Evolutionary conservation across 2,888 invertebrate species (phyloP).

Genomic region (Leptinotarsa peninsularis): DNA sequence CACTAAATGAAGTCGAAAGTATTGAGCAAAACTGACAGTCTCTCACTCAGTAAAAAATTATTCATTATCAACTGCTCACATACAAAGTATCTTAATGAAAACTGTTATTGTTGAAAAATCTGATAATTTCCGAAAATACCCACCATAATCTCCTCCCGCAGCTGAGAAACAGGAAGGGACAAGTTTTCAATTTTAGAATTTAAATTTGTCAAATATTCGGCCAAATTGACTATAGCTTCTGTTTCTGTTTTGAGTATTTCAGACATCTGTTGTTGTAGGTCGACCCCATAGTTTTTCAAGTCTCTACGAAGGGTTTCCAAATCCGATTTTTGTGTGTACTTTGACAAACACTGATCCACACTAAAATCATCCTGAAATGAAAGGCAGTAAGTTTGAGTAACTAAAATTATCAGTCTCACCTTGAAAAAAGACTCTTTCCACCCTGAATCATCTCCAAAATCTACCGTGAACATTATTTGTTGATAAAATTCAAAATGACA

Average conservation of each 20-base stretch:
- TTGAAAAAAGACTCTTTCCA: constrained; percentile 30
- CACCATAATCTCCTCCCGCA: constrained; percentile 87
- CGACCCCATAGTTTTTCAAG: constrained; percentile 88
- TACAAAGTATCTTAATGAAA: background rate
- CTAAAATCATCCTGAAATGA: constrained; percentile 84
- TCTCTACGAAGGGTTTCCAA: constrained; percentile 91
- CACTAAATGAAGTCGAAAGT: no score
- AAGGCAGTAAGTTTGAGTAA: background rate
- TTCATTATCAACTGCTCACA: no score
- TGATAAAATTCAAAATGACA: constrained; percentile 10
- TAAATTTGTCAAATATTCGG: constrained; percentile 92
- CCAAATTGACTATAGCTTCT: constrained; percentile 96
- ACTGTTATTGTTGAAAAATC: background rate
- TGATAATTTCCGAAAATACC: constrained; percentile 37
- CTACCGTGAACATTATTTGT: constrained; percentile 16
- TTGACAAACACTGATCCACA: constrained; percentile 91
- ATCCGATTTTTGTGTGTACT: constrained; percentile 70
- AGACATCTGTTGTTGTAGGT: constrained; percentile 93
- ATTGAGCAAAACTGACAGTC: no score
- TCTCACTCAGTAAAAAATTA: no score
- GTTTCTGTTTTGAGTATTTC: constrained; percentile 98
- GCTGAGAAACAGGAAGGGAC: constrained; percentile 81
- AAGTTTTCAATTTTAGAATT: constrained; percentile 88
- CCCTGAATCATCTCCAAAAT: constrained; percentile 17
- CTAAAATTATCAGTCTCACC: constrained; percentile 6